Evolutionary conservation across 2,113 vertebrate species (phyloP).

Genomic region (Aix galericulata): DNA sequence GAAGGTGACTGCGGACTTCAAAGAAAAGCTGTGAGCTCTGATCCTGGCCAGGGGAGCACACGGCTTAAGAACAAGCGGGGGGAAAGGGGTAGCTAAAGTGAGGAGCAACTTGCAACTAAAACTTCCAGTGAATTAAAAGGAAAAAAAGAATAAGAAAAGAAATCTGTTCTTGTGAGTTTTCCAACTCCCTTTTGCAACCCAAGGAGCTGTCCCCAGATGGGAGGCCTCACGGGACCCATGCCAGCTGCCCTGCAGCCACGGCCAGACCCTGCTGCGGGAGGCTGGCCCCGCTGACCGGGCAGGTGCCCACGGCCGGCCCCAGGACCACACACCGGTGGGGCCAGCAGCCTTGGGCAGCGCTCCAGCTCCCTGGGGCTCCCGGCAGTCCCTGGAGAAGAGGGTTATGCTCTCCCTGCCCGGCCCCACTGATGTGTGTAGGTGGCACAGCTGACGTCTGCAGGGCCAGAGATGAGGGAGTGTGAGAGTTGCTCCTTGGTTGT

Average conservation of each 20-base stretch:
- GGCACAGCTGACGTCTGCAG: fast-evolving
- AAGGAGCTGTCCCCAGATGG: not conserved
- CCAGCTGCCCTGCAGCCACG: not conserved
- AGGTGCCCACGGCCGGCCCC: not conserved
- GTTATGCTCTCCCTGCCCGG: not conserved
- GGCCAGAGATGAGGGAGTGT: fast-evolving
- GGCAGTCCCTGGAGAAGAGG: not conserved
- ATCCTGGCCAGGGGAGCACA: no score
- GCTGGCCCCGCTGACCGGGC: fast-evolving
- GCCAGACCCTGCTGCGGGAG: not conserved
- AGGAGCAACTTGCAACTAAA: not conserved
- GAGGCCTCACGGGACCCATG: not conserved
- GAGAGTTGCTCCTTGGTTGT: not conserved
- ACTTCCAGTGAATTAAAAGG: not conserved
- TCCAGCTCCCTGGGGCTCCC: not conserved
- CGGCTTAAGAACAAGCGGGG: not conserved
- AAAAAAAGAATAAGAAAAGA: no score
- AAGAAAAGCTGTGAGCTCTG: not conserved
- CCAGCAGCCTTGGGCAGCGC: fast-evolving
- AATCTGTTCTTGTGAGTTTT: not conserved
- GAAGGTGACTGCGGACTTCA: not conserved
- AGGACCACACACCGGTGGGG: not conserved
- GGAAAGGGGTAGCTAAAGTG: not conserved
- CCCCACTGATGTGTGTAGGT: fast-evolving
- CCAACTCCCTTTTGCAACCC: not conserved